Evolutionary conservation across 2,797 vertebrate species (phyloP).

Genomic region (Rhinophrynus dorsalis): DNA sequence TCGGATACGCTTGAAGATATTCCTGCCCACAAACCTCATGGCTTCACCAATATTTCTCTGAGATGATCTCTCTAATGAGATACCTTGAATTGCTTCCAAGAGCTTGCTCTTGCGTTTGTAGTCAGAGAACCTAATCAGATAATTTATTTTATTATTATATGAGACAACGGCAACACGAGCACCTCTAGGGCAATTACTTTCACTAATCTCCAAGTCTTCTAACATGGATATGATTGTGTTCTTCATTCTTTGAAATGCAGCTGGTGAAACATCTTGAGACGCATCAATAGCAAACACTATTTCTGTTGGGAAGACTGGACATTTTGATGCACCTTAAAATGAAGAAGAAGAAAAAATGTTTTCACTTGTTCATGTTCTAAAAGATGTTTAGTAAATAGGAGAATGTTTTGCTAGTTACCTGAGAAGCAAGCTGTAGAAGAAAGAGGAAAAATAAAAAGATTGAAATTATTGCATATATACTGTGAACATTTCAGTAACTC

Average conservation of each 20-base stretch:
- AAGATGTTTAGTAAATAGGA: background rate
- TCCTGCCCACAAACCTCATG: constrained; percentile 83
- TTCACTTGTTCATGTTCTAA: background rate
- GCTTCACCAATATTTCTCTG: constrained; percentile 69
- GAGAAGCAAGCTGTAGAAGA: constrained; percentile 71
- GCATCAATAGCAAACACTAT: constrained; percentile 84
- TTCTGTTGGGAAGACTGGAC: constrained; percentile 81
- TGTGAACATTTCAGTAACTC: too few relatives aligned
- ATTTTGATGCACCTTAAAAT: constrained; percentile 60
- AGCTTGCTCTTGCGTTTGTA: constrained; percentile 64
- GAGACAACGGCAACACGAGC: constrained; percentile 79
- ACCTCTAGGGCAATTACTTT: constrained; percentile 80
- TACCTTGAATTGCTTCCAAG: constrained; percentile 65
- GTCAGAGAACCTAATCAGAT: constrained; percentile 82
- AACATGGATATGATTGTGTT: constrained; percentile 68
- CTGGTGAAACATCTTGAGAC: constrained; percentile 69
- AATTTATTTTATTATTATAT: constrained; percentile 68
- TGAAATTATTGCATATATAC: too few relatives aligned
- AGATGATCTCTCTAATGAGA: constrained; percentile 68
- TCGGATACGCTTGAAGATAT: constrained; percentile 80
- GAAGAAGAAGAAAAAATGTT: background rate
- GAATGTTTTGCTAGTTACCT: constrained; percentile 61
- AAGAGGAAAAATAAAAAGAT: constrained; percentile 40
- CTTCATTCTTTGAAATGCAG: constrained; percentile 77
- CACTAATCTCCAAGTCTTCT: constrained; percentile 69